These are phyloP conservation scores for Piscicola geometra DNA, from an alignment of 2,888 invertebrate genomes.

Conservation along the genomic window DNA sequence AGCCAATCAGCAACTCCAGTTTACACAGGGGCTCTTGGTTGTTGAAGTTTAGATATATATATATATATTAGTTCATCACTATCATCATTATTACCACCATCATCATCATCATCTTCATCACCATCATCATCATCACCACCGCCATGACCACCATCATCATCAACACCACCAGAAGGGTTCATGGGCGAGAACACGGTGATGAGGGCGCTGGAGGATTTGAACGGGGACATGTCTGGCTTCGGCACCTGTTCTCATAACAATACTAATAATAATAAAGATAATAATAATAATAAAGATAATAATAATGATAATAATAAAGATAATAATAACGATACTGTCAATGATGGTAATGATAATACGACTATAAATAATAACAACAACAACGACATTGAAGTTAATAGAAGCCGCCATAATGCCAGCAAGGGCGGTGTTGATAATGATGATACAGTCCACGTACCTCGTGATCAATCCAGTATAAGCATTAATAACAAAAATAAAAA, in stretches of 20 bases:
- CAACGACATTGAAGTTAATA: not conserved
- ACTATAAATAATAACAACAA: not conserved
- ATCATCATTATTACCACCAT: not conserved
- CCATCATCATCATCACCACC: not conserved
- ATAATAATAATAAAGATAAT: not conserved
- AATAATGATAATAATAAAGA: slow-evolving; percentile 8
- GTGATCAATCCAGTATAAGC: not conserved
- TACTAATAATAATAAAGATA: not conserved
- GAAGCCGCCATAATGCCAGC: not conserved
- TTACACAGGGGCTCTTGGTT: too few relatives aligned
- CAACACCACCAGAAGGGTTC: not conserved
- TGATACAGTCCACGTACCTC: not conserved
- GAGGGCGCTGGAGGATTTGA: slow-evolving; percentile 34
- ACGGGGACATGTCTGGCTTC: not conserved
- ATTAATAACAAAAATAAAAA: not conserved
- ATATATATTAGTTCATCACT: too few relatives aligned
- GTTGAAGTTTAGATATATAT: too few relatives aligned
- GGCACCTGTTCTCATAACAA: not conserved
- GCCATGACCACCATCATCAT: not conserved
- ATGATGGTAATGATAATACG: not conserved
- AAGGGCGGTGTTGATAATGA: not conserved
- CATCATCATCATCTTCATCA: not conserved
- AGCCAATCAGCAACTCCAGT: too few relatives aligned
- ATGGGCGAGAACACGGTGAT: slow-evolving; percentile 43
- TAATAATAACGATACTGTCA: not conserved